phyloP scores from a whole-genome alignment of 2,113 vertebrate genomes.

The Antechinus stuartii region DNA sequence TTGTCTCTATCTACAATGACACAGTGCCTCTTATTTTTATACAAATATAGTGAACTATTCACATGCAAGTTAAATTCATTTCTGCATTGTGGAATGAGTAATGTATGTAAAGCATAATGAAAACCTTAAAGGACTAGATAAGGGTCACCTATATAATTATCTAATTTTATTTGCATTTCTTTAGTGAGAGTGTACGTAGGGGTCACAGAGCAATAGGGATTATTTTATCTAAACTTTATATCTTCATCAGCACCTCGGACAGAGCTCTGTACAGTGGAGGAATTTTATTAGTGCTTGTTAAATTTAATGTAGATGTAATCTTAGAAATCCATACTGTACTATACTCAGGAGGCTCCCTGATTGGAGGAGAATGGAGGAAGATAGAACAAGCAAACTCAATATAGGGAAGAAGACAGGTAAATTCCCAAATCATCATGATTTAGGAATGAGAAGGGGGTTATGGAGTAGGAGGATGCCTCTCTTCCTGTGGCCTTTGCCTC shows the following conservation, averaged over 20 bases:
- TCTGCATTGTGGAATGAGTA: neutral
- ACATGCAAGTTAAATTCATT: neutral
- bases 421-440: neutral
- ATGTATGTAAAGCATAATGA: neutral
- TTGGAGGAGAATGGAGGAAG: neutral
- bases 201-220: neutral
- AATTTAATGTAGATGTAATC: neutral
- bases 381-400: neutral
- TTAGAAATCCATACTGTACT: neutral
- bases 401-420: neutral
- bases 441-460: neutral
- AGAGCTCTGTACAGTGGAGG: neutral
- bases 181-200: neutral
- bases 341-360: neutral
- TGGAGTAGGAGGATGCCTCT: neutral
- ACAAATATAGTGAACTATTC: neutral
- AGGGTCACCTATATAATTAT: neutral
- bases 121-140: neutral
- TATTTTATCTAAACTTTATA: neutral
- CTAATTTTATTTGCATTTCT: neutral
- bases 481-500: neutral
- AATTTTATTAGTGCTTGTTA: neutral
- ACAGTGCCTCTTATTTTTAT: neutral
- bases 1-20: neutral
- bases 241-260: neutral